Conservation (phyloP, 2,888 invertebrate species). For the Amblyjoppa fuscipennis region DNA sequence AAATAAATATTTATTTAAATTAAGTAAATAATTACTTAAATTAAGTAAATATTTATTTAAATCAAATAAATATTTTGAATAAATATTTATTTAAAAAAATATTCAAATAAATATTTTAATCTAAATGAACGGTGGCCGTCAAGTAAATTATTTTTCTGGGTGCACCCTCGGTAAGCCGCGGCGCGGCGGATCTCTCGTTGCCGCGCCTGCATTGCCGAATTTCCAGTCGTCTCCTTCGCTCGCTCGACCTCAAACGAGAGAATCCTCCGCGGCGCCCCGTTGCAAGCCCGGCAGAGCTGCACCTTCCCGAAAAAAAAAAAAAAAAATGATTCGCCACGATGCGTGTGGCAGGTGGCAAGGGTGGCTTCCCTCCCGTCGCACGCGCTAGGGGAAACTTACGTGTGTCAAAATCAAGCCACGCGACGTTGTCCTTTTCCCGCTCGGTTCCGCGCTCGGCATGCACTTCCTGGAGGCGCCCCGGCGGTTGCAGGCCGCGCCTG, state of each 20-base stretch:
- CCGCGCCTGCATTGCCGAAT: conserved; percentile 67
- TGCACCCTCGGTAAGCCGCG: conserved; percentile 66
- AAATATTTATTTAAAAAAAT: too few relatives aligned
- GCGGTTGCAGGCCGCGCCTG: conserved; percentile 68
- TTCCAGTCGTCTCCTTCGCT: conserved; percentile 16
- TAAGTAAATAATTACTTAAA: too few relatives aligned
- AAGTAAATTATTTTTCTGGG: too few relatives aligned
- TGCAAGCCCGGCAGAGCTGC: background rate
- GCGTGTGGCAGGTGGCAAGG: conserved; percentile 63
- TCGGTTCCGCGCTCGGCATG: conserved; percentile 58
- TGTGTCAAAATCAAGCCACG: conserved; percentile 80
- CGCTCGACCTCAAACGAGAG: conserved; percentile 32
- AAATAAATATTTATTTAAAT: too few relatives aligned
- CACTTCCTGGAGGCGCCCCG: conserved; percentile 72
- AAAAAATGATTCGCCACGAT: conserved; percentile 71
- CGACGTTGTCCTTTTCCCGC: conserved; percentile 60
- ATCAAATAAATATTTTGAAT: too few relatives aligned
- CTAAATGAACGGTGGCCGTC: too few relatives aligned
- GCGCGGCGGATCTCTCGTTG: conserved; percentile 37
- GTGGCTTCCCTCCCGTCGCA: background rate
- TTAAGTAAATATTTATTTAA: too few relatives aligned
- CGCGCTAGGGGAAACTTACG: conserved; percentile 78
- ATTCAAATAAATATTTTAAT: too few relatives aligned
- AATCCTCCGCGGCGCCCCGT: conserved; percentile 25
- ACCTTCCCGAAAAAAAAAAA: conserved; percentile 12